Conservation (phyloP, 2,888 invertebrate genomes). For the Pseudococcus jackbeardsleyi region DNA sequence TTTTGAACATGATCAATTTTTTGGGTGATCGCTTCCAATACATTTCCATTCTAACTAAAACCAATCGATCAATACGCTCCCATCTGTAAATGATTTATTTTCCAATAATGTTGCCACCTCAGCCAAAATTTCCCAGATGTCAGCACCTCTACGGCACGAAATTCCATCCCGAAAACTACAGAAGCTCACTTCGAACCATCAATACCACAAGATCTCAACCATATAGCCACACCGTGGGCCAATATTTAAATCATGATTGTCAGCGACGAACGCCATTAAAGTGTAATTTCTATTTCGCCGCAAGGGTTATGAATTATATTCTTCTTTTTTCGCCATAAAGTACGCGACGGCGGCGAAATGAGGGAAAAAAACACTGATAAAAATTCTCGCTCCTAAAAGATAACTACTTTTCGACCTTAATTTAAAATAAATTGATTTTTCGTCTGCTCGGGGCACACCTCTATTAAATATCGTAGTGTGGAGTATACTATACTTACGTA, state of each 20-base stretch:
- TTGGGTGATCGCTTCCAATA: too few relatives aligned
- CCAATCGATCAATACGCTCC: too few relatives aligned
- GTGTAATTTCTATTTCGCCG: slow-evolving; percentile 42
- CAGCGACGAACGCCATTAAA: neutral
- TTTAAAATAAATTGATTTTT: slow-evolving; percentile 55
- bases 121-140: too few relatives aligned
- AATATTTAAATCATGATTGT: slow-evolving; percentile 37
- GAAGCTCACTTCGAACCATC: neutral
- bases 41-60: too few relatives aligned
- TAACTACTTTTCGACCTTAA: slow-evolving; percentile 55
- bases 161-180: too few relatives aligned
- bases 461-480: slow-evolving; percentile 38
- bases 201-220: neutral
- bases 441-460: slow-evolving; percentile 40
- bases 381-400: slow-evolving; percentile 44
- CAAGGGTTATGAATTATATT: slow-evolving; percentile 43
- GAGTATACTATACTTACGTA: neutral
- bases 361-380: slow-evolving; percentile 27
- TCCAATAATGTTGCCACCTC: too few relatives aligned
- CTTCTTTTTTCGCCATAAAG: neutral
- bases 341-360: neutral
- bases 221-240: neutral
- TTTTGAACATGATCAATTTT: too few relatives aligned
- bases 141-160: too few relatives aligned
- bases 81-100: too few relatives aligned